Base-by-base conservation (phyloP, 2,888 invertebrate genomes). In the Synanthedon formicaeformis region DNA sequence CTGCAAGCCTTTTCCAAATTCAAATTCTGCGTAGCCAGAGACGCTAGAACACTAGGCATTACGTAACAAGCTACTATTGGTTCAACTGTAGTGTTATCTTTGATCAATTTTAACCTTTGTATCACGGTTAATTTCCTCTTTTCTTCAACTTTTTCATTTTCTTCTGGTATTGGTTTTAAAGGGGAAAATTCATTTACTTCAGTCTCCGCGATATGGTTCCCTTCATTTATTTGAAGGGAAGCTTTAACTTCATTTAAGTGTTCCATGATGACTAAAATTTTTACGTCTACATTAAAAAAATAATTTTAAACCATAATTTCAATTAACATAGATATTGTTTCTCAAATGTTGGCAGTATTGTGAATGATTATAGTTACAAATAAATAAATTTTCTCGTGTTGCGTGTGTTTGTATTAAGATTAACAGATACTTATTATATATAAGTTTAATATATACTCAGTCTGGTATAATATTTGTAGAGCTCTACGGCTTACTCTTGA, bases 1-100 rank as follows among this genome's bases (percentile, higher is more conserved):
- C 94, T 84, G 67, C 96, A 96, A 0, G 95, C 95, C 71, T 96
- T 95, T 76, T 95, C 95, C 59, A 94, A 79, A 72, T 93, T 93
- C 49, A 94, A 78, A 80, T 95, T 95, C 77, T 95, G 95, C 48
- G 94, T 93, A 16, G 95, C 94, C 59, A 95, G 71, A 14, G 92
- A 91, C 0, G 94, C 92, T 50, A 91, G 67, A 4, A 91, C 85
- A 68, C 91, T 90, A 0, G 88, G 88, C 82, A 86, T 88, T n/a
- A 93, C 89, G 69, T 93, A 93, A 60, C 92, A 92, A 1, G 91
- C 91, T 65, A 92, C 80, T 83, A 92, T 90, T 0, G 93, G 93
- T 67, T 93, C 93, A 1, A 93, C 92, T 18, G 93, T 93, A 56
- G 90, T 90, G 67, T 92, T 86, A 0, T 71, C 73, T 65, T 82